phyloP scores from a whole-genome alignment of 2,888 invertebrate genomes.

The Torymus tubicola region DNA sequence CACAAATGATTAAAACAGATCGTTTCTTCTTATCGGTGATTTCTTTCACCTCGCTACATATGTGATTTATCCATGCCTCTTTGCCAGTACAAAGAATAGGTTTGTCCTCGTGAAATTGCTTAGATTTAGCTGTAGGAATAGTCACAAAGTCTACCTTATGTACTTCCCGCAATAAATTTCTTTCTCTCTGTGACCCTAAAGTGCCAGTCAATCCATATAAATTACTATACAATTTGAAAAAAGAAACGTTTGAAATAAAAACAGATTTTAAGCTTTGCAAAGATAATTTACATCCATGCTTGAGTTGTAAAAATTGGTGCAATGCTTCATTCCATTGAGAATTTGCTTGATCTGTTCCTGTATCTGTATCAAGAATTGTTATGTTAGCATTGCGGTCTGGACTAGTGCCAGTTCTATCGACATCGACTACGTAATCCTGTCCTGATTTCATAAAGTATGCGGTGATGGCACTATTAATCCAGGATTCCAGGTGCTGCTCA shows the following conservation, averaged over 20 bases:
- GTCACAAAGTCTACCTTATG: conserved; percentile 10
- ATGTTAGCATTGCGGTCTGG: too few relatives aligned
- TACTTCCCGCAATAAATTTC: neutral
- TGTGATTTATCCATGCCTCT: too few relatives aligned
- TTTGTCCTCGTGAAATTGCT: conserved; percentile 42
- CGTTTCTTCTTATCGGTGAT: conserved; percentile 49
- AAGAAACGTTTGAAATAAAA: conserved; percentile 72
- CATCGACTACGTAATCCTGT: neutral
- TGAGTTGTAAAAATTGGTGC: conserved; percentile 75
- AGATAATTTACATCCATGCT: conserved; percentile 69
- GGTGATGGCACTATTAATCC: neutral
- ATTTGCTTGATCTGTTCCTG: conserved; percentile 70
- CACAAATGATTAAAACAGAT: conserved; percentile 65
- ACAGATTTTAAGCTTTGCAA: conserved; percentile 69
- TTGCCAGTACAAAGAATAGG: too few relatives aligned
- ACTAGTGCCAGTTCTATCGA: neutral
- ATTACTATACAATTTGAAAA: neutral
- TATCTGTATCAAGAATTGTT: conserved; percentile 62
- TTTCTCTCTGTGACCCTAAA: neutral
- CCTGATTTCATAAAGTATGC: neutral
- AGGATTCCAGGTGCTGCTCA: neutral
- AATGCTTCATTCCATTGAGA: conserved; percentile 73
- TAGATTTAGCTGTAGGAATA: conserved; percentile 12
- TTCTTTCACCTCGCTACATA: too few relatives aligned
- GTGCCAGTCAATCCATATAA: conserved; percentile 24